These are phyloP conservation scores for Actinemys pallida DNA, from an alignment of 2,113 vertebrate species.

Conservation along the genomic window DNA sequence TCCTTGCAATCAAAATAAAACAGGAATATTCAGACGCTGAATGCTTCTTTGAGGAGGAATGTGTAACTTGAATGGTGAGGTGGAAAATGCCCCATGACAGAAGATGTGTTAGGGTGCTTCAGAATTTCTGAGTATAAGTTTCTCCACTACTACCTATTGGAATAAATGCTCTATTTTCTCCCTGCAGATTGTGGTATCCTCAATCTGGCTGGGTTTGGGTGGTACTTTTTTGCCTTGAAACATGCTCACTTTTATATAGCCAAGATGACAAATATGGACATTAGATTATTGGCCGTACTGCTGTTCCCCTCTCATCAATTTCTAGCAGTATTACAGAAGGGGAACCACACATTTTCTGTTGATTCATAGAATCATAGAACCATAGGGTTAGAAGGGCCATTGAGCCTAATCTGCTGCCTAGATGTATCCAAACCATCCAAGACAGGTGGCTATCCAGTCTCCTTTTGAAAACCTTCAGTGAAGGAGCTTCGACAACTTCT, in stretches of 20 bases:
- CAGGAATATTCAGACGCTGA: not conserved
- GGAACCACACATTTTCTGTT: not conserved
- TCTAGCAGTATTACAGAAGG: not conserved
- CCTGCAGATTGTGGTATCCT: not conserved
- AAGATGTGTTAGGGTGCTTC: not conserved
- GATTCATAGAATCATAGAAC: not conserved
- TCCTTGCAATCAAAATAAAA: not conserved
- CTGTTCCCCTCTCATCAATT: accelerated
- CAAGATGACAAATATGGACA: not conserved
- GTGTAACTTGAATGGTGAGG: not conserved
- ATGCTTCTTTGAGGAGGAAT: not conserved
- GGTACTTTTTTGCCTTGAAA: not conserved
- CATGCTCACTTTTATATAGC: not conserved
- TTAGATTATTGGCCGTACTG: not conserved
- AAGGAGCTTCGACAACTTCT: not conserved
- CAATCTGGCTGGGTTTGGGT: not conserved
- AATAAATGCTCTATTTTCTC: not conserved
- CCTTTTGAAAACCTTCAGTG: not conserved
- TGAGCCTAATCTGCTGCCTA: not conserved
- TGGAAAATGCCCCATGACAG: not conserved
- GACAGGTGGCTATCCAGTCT: not conserved
- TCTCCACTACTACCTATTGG: not conserved
- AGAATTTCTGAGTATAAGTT: not conserved
- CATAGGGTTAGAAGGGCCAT: not conserved
- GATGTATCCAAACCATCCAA: not conserved